Evolutionary conservation across 2,888 invertebrate species (phyloP).

Genomic region (Hyles lineata): DNA sequence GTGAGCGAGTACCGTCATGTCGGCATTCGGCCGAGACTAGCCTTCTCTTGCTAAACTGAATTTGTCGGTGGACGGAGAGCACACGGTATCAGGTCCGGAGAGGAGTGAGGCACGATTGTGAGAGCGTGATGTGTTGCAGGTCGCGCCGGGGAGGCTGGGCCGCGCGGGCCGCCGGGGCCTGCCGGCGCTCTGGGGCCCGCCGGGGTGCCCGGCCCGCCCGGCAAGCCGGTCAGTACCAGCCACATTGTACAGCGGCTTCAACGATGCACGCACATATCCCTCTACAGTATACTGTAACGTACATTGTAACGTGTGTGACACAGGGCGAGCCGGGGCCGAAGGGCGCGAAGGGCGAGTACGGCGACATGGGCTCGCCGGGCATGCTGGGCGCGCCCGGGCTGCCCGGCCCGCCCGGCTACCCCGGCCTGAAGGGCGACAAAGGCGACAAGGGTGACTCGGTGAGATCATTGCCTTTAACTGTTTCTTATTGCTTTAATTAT

Average conservation of each 20-base stretch:
- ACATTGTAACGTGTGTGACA: background rate
- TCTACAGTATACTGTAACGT: too few species aligned
- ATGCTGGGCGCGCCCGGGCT: slow-evolving; percentile 96
- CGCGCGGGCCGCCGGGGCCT: slow-evolving; percentile 89
- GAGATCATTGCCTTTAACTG: slow-evolving; percentile 62
- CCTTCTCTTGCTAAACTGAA: background rate
- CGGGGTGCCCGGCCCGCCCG: slow-evolving; percentile 95
- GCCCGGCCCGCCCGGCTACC: slow-evolving; percentile 93
- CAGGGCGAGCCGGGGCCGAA: slow-evolving; percentile 93
- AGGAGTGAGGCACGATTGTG: background rate
- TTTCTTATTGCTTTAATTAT: too few species aligned
- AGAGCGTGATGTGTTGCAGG: slow-evolving; percentile 79
- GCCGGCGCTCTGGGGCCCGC: slow-evolving; percentile 91
- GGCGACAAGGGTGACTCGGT: slow-evolving; percentile 97
- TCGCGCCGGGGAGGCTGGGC: slow-evolving; percentile 89
- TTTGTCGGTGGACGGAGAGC: background rate
- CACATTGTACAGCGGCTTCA: background rate
- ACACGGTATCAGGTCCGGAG: background rate
- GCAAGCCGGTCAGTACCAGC: slow-evolving; percentile 87
- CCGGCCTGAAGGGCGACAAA: slow-evolving; percentile 95
- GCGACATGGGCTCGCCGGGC: slow-evolving; percentile 96
- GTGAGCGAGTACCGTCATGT: background rate
- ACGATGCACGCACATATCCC: too few species aligned
- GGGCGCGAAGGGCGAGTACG: slow-evolving; percentile 95
- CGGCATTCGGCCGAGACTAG: background rate